These are phyloP conservation scores for Ophion slaviceki DNA, from an alignment of 2,888 invertebrate species.

Conservation along the genomic window DNA sequence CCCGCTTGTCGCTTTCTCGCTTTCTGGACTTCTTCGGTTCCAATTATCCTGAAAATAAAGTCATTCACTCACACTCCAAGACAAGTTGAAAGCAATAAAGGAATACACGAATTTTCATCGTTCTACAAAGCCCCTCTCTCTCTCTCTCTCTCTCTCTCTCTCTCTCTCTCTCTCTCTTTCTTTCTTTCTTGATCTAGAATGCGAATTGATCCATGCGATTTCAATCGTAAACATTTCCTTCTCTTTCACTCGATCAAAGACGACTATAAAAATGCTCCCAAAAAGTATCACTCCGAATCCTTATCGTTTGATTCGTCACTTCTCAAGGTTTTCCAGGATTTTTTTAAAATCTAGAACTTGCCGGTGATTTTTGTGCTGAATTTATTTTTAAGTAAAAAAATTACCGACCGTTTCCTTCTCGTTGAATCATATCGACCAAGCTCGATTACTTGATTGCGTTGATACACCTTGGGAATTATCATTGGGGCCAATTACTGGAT, in stretches of 20 bases:
- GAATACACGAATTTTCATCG: conserved; percentile 12
- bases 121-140: too few species aligned
- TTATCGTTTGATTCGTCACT: too few species aligned
- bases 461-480: conserved; percentile 30
- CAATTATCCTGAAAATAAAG: conserved; percentile 53
- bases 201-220: conserved; percentile 7
- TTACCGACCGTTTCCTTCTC: neutral
- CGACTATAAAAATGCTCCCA: too few species aligned
- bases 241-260: neutral
- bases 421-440: conserved; percentile 19
- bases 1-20: conserved; percentile 49
- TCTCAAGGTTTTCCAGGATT: too few species aligned
- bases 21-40: conserved; percentile 51
- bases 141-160: too few species aligned
- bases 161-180: too few species aligned
- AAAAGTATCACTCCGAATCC: too few species aligned
- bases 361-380: too few species aligned
- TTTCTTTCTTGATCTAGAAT: neutral
- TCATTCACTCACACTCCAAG: conserved; percentile 28
- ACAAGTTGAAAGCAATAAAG: conserved; percentile 27
- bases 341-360: too few species aligned
- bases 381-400: neutral
- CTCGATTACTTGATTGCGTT: conserved; percentile 21
- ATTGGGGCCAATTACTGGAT: conserved; percentile 46
- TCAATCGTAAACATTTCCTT: neutral